A percentile compares a stretch with the other conserved stretches of the same genome.
phyloP scores from a whole-genome alignment of 2,113 vertebrate genomes.

The Myotis brandtii region DNA sequence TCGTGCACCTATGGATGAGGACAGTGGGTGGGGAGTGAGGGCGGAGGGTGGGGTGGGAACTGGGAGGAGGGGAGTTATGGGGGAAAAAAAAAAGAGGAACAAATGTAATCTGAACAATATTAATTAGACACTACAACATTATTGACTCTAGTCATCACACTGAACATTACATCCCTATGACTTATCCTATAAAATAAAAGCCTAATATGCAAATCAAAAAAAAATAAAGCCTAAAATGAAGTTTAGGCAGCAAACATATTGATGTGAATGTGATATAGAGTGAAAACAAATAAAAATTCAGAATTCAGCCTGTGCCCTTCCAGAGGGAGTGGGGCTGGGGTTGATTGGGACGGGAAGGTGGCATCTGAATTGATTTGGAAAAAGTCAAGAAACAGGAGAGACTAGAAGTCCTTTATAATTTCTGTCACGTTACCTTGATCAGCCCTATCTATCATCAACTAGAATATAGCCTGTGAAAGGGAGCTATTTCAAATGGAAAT shows the following conservation, averaged over 20 bases:
- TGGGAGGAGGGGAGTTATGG: no score
- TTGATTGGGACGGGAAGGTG: background rate
- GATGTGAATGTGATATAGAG: background rate
- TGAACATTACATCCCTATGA: no score
- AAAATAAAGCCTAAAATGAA: background rate
- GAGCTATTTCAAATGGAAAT: constrained; percentile 9
- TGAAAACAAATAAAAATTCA: background rate
- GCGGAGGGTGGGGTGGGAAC: no score
- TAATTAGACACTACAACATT: no score
- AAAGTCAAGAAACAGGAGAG: background rate
- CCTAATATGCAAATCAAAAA: no score
- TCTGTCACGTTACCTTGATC: background rate
- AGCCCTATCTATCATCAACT: background rate
- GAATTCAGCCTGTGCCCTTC: background rate
- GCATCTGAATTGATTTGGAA: background rate
- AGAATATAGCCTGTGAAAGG: background rate
- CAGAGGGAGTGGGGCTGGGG: background rate
- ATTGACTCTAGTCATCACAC: no score
- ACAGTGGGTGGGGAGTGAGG: no score
- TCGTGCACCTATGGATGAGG: no score
- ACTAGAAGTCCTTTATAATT: background rate
- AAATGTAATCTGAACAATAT: no score
- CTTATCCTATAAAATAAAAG: no score
- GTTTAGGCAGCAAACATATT: background rate
- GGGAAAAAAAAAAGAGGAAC: no score